phyloP scores from a whole-genome alignment of 2,888 invertebrate genomes.

The Dryobota labecula region DNA sequence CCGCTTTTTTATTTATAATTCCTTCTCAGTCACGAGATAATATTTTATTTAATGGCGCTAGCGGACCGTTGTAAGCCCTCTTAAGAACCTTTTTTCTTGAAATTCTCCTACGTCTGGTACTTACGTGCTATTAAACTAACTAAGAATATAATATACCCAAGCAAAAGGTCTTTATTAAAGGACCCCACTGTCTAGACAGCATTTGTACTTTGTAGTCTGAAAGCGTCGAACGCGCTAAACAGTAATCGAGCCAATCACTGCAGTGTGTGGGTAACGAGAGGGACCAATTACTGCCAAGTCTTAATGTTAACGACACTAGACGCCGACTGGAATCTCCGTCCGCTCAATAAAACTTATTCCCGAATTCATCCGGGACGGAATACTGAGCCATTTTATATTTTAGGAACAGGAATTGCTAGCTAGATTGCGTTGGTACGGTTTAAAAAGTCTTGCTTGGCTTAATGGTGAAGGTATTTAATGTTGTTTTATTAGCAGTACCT shows the following conservation, averaged over 20 bases:
- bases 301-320: constrained; percentile 58
- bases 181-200: constrained; percentile 58
- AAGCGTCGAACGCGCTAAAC: constrained; percentile 55
- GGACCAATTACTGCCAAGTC: constrained; percentile 64
- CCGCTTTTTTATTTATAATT: too few relatives aligned
- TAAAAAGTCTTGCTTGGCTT: constrained; percentile 19
- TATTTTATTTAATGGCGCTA: too few relatives aligned
- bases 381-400: constrained; percentile 65
- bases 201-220: constrained; percentile 51
- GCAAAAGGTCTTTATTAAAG: constrained; percentile 28
- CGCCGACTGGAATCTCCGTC: constrained; percentile 52
- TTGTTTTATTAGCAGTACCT: constrained; percentile 25
- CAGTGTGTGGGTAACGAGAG: constrained; percentile 59
- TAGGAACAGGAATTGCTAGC: constrained; percentile 57
- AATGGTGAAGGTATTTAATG: constrained; percentile 23
- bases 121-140: constrained; percentile 6
- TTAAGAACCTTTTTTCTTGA: neutral
- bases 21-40: too few relatives aligned
- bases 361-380: constrained; percentile 56
- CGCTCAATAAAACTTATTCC: constrained; percentile 64
- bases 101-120: neutral
- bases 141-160: constrained; percentile 6
- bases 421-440: constrained; percentile 40
- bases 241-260: constrained; percentile 70
- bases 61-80: too few relatives aligned